Evolutionary conservation across 2,888 invertebrate genomes (phyloP), one percentile per base, ranked within the genome.

Genomic region (Drosophila colorata): DNA sequence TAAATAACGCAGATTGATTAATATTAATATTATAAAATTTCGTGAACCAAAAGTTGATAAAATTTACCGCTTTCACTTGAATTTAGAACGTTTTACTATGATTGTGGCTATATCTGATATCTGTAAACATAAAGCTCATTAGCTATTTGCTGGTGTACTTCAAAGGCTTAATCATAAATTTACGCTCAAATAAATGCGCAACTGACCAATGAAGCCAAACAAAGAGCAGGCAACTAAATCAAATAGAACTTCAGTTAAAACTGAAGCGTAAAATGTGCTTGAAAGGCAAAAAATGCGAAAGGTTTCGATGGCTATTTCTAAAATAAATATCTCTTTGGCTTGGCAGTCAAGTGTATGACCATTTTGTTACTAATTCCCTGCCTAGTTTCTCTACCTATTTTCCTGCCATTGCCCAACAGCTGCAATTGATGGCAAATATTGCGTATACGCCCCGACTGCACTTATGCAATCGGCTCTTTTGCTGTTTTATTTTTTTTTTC

Each of bases 361-460:
- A 69, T 83, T 74, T 81, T 78, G 81, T 78, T 53, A 72, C 84
- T 84, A 84, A 84, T 84, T 74, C 69, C 47, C 79, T 71, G 68
- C 31, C 68, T 70, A 73, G 77, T 73, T 84, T 47, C 60, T 59
- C 48, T 52, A n/a, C 38, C 38, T 16, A 43, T 23, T 57, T 61
- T 61, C 18, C 56, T 60, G 53, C 65, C 48, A 63, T 66, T 77
- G 68, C 76, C 68, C 73, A 75, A 70, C 87, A 86, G 81, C 84
- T 87, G 83, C 83, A 84, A 87, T 87, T 83, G 87, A 84, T 79
- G 71, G 87, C 79, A 83, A 83, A 83, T 81, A 83, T 83, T 87
- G 88, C 84, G 87, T 87, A 88, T 84, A 83, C 88, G 87, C 70
- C 74, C 59, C 64, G 20, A 25, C 58, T 51, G 67, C 78, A 78